Evolutionary conservation across 2,797 vertebrate genomes (phyloP).

Genomic region (Stomatorhinus walkeri): DNA sequence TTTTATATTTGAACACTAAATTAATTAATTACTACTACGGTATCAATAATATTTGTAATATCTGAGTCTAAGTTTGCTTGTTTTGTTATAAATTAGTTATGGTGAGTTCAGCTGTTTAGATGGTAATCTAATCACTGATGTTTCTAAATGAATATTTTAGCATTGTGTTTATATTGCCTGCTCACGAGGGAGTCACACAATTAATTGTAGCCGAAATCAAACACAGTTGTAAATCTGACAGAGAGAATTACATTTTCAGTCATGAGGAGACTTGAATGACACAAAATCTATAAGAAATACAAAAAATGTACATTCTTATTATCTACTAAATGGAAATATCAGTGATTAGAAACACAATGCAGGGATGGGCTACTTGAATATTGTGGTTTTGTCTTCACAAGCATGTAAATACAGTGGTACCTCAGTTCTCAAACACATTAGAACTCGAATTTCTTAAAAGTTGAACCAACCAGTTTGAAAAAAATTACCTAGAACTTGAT

Average conservation of each 20-base stretch:
- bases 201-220: not conserved
- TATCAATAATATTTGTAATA: not conserved
- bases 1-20: not conserved
- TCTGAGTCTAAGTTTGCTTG: not conserved
- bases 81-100: not conserved
- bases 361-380: not conserved
- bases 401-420: not conserved
- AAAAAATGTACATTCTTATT: not conserved
- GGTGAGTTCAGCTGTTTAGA: not conserved
- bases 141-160: slow-evolving; percentile 1
- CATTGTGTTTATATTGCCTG: not conserved
- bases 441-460: no score
- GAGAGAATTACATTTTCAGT: not conserved
- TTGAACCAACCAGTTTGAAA: no score
- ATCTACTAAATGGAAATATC: not conserved
- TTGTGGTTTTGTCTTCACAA: not conserved
- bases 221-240: not conserved
- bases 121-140: not conserved
- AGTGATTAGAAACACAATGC: not conserved
- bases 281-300: not conserved
- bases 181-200: not conserved
- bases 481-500: no score
- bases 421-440: no score
- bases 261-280: not conserved
- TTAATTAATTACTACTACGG: not conserved